Conservation (phyloP, 2,888 invertebrate genomes). For the Amitus sp. region DNA sequence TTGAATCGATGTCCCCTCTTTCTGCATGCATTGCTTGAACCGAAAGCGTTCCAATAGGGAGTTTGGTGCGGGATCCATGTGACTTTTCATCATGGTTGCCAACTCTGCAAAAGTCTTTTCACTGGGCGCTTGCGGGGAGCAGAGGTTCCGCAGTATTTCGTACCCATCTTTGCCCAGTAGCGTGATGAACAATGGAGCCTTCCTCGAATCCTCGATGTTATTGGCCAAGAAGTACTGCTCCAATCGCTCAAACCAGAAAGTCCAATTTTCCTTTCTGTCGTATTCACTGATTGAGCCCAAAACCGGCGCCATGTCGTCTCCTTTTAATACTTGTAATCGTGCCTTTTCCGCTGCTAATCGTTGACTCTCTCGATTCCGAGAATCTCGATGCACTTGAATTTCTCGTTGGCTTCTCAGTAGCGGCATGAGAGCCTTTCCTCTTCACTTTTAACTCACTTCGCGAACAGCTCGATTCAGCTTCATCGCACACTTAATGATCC, state of each 20-base stretch:
- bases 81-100: slow-evolving; percentile 21
- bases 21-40: slow-evolving; percentile 34
- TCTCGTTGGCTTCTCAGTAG: too few species aligned
- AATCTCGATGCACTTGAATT: too few species aligned
- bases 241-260: slow-evolving; percentile 21
- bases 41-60: slow-evolving; percentile 30
- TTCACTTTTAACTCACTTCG: too few species aligned
- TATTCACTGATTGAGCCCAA: slow-evolving; percentile 22
- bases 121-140: slow-evolving; percentile 22
- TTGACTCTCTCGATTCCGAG: too few species aligned
- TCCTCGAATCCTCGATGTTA: slow-evolving; percentile 12
- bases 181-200: slow-evolving; percentile 24
- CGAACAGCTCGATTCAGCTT: too few species aligned
- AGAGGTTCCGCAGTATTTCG: slow-evolving; percentile 27
- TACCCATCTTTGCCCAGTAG: slow-evolving; percentile 22
- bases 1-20: slow-evolving; percentile 14
- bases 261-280: slow-evolving; percentile 16
- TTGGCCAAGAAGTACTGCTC: slow-evolving; percentile 30
- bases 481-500: too few species aligned
- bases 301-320: slow-evolving; percentile 8
- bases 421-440: too few species aligned
- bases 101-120: slow-evolving; percentile 23
- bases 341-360: too few species aligned
- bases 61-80: slow-evolving; percentile 29
- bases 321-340: too few species aligned